Conservation (phyloP, 2,888 invertebrate genomes). For the Odontothrips loti region DNA sequence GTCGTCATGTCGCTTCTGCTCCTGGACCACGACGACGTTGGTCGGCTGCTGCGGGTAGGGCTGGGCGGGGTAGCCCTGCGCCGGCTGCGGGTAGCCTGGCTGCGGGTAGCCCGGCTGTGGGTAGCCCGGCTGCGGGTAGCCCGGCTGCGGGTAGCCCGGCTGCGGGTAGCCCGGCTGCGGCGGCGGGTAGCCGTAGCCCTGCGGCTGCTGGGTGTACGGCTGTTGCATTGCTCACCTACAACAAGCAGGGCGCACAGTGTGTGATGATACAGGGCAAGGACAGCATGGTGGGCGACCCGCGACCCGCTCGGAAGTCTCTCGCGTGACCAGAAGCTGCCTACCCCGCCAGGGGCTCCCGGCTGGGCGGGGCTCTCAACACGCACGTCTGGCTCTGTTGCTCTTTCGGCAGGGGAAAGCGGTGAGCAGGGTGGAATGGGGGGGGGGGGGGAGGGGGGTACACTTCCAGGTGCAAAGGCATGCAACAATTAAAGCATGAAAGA, state of each 20-base stretch:
- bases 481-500: too few species aligned
- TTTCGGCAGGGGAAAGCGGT: not conserved
- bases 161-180: constrained; percentile 35
- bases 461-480: too few species aligned
- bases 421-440: not conserved
- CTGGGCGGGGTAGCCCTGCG: constrained; percentile 57
- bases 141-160: constrained; percentile 40
- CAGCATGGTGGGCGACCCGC: not conserved
- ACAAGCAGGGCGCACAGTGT: not conserved
- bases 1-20: not conserved
- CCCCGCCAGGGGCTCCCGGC: not conserved
- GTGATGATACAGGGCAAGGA: not conserved
- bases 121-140: constrained; percentile 47
- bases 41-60: constrained; percentile 47
- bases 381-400: not conserved
- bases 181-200: not conserved
- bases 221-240: not conserved
- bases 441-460: too few species aligned
- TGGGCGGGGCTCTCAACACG: not conserved
- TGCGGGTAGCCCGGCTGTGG: constrained; percentile 57
- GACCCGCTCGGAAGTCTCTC: not conserved
- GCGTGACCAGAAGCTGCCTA: not conserved
- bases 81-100: constrained; percentile 57
- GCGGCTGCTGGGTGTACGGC: constrained; percentile 12
- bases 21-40: constrained; percentile 36